A percentile compares a stretch with the other conserved stretches of the same genome.
These are phyloP conservation scores for Leucophenga montana DNA, from an alignment of 2,888 invertebrate species.

Conservation along the genomic window DNA sequence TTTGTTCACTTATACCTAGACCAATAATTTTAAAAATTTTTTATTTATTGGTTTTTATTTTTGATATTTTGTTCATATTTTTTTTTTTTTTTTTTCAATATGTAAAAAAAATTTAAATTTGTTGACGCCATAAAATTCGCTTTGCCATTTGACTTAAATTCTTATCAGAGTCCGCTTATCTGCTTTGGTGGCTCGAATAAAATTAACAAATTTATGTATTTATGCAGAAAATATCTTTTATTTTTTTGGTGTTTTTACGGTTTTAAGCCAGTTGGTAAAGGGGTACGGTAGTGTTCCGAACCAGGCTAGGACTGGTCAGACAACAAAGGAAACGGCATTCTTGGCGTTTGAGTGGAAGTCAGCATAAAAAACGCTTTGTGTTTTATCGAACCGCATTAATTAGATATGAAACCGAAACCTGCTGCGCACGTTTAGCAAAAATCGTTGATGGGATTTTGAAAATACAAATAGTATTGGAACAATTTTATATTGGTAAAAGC, in stretches of 20 bases:
- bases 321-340: neutral
- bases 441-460: neutral
- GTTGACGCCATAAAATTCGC: conserved; percentile 12
- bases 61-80: no score
- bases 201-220: conserved; percentile 45
- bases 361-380: conserved; percentile 2
- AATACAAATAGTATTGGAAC: no score
- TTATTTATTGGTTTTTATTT: no score
- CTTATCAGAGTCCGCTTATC: conserved; percentile 30
- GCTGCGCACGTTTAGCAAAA: conserved; percentile 34
- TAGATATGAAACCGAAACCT: conserved; percentile 58
- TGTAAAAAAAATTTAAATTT: conserved; percentile 6
- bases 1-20: no score
- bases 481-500: no score
- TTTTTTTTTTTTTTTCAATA: no score
- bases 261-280: conserved; percentile 32
- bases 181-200: conserved; percentile 30
- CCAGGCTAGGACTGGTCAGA: conserved; percentile 30
- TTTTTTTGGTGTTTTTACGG: conserved; percentile 7
- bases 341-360: neutral
- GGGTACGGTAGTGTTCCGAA: conserved; percentile 45
- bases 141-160: neutral
- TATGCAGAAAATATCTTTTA: conserved; percentile 26
- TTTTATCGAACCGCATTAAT: conserved; percentile 54
- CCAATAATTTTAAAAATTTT: conserved; percentile 1